Evolutionary conservation across 2,888 invertebrate genomes (phyloP).

Genomic region (Dioctria rufipes): DNA sequence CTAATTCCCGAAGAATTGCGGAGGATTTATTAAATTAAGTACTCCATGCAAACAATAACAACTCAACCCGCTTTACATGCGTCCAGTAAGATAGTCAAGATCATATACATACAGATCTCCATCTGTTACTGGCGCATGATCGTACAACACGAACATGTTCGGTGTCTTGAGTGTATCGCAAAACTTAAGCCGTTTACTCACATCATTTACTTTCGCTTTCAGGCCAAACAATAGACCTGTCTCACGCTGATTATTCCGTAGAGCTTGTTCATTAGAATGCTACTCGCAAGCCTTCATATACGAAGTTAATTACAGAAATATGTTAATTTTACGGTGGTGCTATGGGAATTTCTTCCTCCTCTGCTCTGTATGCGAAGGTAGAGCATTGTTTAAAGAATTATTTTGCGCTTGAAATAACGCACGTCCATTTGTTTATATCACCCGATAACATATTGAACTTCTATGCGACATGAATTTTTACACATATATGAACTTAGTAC

Average conservation of each 20-base stretch:
- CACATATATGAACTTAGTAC: neutral
- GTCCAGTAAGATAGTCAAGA: neutral
- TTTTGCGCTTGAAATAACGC: conserved; percentile 1
- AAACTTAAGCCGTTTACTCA: neutral
- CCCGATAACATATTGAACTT: conserved; percentile 5
- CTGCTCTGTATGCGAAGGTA: conserved; percentile 2
- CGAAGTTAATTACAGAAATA: neutral
- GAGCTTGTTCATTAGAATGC: neutral
- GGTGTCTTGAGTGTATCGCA: neutral
- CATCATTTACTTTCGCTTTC: conserved; percentile 5
- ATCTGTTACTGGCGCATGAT: too few relatives aligned
- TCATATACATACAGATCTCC: too few relatives aligned
- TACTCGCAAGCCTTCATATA: neutral
- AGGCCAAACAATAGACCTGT: conserved; percentile 7
- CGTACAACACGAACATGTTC: neutral
- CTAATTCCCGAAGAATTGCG: neutral
- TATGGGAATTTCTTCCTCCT: neutral
- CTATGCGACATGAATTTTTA: neutral
- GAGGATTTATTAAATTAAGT: conserved; percentile 7
- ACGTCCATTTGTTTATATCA: conserved; percentile 13
- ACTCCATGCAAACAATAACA: neutral
- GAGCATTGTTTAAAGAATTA: neutral
- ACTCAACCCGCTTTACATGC: neutral
- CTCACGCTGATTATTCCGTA: neutral
- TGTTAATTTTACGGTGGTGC: neutral